Conservation (phyloP, 2,797 vertebrate genomes). For the Catamblyrhynchus diadema region DNA sequence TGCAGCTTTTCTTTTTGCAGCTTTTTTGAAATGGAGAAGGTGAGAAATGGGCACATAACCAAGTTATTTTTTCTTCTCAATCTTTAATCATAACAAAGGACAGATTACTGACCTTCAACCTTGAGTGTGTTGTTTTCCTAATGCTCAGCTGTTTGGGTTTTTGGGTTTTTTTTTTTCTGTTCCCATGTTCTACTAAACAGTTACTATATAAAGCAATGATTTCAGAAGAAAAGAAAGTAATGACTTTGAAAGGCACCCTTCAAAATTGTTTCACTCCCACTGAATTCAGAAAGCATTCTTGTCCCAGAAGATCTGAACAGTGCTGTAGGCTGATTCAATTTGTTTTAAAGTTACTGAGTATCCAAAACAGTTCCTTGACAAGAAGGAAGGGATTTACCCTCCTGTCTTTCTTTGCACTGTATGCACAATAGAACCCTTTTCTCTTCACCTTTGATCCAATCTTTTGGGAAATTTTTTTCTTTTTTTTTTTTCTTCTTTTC, state of each 20-base stretch:
- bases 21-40: neutral
- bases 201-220: constrained; percentile 19
- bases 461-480: neutral
- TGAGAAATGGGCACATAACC: neutral
- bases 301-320: neutral
- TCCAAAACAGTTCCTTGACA: neutral
- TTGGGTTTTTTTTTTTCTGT: neutral
- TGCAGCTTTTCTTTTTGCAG: neutral
- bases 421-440: neutral
- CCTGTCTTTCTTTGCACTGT: neutral
- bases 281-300: neutral
- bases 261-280: constrained; percentile 17
- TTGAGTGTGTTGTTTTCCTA: constrained; percentile 20
- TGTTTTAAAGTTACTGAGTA: constrained; percentile 31
- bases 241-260: constrained; percentile 33
- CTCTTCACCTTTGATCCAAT: neutral
- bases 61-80: neutral
- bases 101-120: constrained; percentile 16
- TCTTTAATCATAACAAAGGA: constrained; percentile 1
- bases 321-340: constrained; percentile 16
- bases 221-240: constrained; percentile 22
- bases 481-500: neutral
- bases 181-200: constrained; percentile 24
- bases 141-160: neutral
- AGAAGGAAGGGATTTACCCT: neutral